phyloP scores from a whole-genome alignment of 2,888 invertebrate species.

The Acanthosepion lycidas region DNA sequence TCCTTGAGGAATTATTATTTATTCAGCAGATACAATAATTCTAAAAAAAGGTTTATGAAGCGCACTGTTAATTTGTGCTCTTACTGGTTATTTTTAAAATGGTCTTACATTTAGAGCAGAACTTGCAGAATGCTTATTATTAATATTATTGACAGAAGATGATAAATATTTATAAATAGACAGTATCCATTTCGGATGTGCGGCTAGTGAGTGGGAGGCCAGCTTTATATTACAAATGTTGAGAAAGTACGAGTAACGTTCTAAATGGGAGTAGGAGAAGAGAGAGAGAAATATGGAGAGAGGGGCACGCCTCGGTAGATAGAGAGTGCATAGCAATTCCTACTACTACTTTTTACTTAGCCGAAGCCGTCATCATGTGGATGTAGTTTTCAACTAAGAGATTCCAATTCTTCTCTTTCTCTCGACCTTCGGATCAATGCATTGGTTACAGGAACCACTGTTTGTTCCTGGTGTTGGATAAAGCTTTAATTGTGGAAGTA shows the following conservation, averaged over 20 bases:
- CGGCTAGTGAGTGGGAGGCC: background rate
- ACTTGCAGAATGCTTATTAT: background rate
- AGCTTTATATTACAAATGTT: background rate
- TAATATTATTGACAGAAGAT: background rate
- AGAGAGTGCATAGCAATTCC: background rate
- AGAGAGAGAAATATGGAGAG: too few species aligned
- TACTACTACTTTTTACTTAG: background rate
- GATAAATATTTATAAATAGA: conserved; percentile 33
- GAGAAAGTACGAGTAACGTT: background rate
- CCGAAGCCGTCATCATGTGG: background rate
- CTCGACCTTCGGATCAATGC: conserved; percentile 7
- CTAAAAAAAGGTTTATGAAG: too few species aligned
- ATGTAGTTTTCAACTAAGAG: conserved; percentile 33
- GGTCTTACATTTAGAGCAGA: background rate
- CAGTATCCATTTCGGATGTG: background rate
- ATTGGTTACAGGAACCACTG: background rate
- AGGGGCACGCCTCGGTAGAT: background rate
- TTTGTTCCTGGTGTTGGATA: background rate
- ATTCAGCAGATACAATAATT: too few species aligned
- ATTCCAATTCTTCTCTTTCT: background rate
- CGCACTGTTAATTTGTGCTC: too few species aligned
- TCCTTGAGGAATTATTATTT: too few species aligned
- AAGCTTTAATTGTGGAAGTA: background rate
- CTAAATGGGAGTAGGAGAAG: background rate
- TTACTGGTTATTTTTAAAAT: too few species aligned